A percentile compares a stretch with the other conserved stretches of the same genome.
These are phyloP conservation scores for Drosophila fulvimacula DNA, from an alignment of 2,888 invertebrate genomes.

Conservation along the genomic window DNA sequence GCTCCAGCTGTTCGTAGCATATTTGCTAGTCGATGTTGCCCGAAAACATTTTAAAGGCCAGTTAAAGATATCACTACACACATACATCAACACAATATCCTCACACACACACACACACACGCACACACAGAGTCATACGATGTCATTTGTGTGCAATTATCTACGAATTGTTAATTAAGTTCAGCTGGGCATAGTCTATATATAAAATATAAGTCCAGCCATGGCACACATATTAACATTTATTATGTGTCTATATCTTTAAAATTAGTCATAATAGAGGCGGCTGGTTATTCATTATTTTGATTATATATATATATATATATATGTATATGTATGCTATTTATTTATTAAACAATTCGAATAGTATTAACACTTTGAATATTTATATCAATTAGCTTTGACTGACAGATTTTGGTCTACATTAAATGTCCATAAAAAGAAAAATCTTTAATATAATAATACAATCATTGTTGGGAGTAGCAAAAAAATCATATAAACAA, in stretches of 20 bases:
- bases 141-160: slow-evolving; percentile 16
- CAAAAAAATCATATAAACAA: slow-evolving; percentile 50
- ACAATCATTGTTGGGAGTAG: slow-evolving; percentile 40
- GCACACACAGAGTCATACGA: neutral
- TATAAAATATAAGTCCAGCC: neutral
- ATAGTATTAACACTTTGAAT: slow-evolving; percentile 77
- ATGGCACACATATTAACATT: neutral
- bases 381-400: slow-evolving; percentile 65
- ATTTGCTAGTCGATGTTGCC: neutral
- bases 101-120: neutral
- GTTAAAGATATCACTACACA: slow-evolving; percentile 1
- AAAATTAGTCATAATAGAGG: slow-evolving; percentile 16
- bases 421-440: slow-evolving; percentile 20
- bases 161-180: slow-evolving; percentile 28
- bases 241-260: slow-evolving; percentile 1
- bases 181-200: slow-evolving; percentile 1
- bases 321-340: slow-evolving; percentile 61
- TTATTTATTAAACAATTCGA: slow-evolving; percentile 77
- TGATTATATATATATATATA: neutral
- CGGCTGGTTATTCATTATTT: neutral
- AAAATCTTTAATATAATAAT: slow-evolving; percentile 45
- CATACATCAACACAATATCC: neutral
- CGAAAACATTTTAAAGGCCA: neutral
- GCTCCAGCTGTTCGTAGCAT: neutral
- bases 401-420: slow-evolving; percentile 63